Percentiles rank a stretch among this genome's conserved stretches.
These are phyloP conservation scores for Lasaia peninsularis DNA, from an alignment of 1,140 invertebrate species.

Conservation along the genomic window DNA sequence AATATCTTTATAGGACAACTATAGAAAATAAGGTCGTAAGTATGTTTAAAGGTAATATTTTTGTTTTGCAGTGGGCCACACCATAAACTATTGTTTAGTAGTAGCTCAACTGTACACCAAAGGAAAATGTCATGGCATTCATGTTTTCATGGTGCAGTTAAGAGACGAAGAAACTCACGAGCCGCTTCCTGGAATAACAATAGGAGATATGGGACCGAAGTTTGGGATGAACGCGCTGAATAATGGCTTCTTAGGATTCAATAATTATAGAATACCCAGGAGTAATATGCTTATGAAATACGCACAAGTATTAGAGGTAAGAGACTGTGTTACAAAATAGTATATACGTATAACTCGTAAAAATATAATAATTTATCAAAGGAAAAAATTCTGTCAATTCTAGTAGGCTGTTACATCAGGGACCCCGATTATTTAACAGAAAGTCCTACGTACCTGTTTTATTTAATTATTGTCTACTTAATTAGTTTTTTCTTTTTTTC, in stretches of 20 bases:
- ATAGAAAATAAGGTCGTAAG: too few relatives aligned
- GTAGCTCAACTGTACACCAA: slow-evolving; percentile 92
- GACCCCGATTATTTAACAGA: too few relatives aligned
- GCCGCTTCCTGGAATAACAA: slow-evolving; percentile 90
- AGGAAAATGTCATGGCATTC: slow-evolving; percentile 90
- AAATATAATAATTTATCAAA: too few relatives aligned
- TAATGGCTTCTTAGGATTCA: slow-evolving; percentile 92
- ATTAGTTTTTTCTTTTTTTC: too few relatives aligned
- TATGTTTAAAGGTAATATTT: too few relatives aligned
- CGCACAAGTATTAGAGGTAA: slow-evolving; percentile 85
- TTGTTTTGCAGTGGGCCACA: slow-evolving; percentile 89
- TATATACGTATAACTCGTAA: too few relatives aligned
- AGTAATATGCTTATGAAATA: slow-evolving; percentile 97
- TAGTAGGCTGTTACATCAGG: too few relatives aligned
- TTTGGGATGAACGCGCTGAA: slow-evolving; percentile 93
- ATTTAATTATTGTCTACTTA: too few relatives aligned
- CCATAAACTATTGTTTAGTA: slow-evolving; percentile 92
- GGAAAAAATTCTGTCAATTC: too few relatives aligned
- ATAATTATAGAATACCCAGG: slow-evolving; percentile 91
- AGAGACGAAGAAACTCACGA: slow-evolving; percentile 91
- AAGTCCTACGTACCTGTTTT: too few relatives aligned
- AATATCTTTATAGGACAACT: too few relatives aligned
- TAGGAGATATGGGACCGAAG: slow-evolving; percentile 96
- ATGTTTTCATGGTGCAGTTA: slow-evolving; percentile 95
- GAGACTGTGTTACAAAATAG: too few relatives aligned